A percentile compares a stretch with the other conserved stretches of the same genome.
Evolutionary conservation across 2,888 invertebrate genomes (phyloP).

Genomic region (Epiblema foenella): DNA sequence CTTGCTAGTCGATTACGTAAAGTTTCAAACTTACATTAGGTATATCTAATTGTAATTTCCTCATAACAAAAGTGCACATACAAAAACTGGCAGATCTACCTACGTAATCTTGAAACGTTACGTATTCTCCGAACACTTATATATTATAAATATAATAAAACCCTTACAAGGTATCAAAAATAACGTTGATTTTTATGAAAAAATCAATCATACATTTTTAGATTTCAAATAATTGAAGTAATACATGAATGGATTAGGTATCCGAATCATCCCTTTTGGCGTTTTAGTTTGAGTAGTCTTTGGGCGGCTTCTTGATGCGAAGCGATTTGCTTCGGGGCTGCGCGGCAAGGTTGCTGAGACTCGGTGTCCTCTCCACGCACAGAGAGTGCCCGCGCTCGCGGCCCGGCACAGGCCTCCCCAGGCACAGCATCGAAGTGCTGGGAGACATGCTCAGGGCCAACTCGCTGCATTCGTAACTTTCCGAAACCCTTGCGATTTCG

Average conservation of each 20-base stretch:
- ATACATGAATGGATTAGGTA: neutral
- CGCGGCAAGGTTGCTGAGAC: constrained; percentile 57
- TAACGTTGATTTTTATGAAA: constrained; percentile 49
- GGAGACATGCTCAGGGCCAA: constrained; percentile 56
- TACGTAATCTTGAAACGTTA: neutral
- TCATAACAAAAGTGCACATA: too few species aligned
- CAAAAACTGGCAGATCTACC: neutral
- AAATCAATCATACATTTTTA: neutral
- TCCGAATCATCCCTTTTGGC: constrained; percentile 6
- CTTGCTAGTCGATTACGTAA: too few species aligned
- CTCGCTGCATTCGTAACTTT: constrained; percentile 62
- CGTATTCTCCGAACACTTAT: constrained; percentile 28
- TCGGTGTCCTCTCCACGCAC: constrained; percentile 67
- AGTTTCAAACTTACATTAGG: too few species aligned
- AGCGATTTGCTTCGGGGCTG: constrained; percentile 77
- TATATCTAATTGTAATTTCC: too few species aligned
- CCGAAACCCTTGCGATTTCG: constrained; percentile 59
- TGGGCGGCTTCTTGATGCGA: constrained; percentile 65
- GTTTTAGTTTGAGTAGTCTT: constrained; percentile 55
- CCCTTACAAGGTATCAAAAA: constrained; percentile 58
- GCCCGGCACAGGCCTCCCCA: constrained; percentile 53
- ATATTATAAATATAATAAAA: constrained; percentile 32
- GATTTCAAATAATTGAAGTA: constrained; percentile 26
- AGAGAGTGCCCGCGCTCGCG: constrained; percentile 73
- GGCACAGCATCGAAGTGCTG: constrained; percentile 55